These are phyloP conservation scores for Epinephelus malabaricus DNA, from an alignment of 2,797 vertebrate genomes.

Conservation along the genomic window DNA sequence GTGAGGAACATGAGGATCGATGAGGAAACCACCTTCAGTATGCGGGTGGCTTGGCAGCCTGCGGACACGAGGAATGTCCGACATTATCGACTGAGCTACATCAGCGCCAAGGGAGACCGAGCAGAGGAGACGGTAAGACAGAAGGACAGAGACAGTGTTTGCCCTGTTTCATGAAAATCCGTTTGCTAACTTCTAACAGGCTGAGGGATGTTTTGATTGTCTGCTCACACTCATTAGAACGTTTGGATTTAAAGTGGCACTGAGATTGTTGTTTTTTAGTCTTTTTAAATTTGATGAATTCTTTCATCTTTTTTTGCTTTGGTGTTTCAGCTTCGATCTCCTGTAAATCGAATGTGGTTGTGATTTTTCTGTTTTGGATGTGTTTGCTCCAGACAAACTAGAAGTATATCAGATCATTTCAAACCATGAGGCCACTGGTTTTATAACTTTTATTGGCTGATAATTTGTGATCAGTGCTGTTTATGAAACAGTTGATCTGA, in stretches of 20 bases:
- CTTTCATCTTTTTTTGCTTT: neutral
- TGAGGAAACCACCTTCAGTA: constrained; percentile 92
- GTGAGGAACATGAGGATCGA: constrained; percentile 90
- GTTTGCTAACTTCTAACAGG: neutral
- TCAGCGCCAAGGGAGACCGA: constrained; percentile 88
- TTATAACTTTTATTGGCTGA: neutral
- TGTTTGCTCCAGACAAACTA: neutral
- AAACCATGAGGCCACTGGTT: neutral
- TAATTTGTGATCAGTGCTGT: neutral
- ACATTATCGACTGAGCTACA: constrained; percentile 91
- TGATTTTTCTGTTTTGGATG: neutral
- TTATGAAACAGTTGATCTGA: neutral
- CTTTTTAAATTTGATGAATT: neutral
- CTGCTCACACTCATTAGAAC: neutral
- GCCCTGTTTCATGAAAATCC: neutral
- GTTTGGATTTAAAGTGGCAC: neutral
- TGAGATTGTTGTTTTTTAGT: neutral
- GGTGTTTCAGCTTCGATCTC: neutral
- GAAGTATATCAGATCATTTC: neutral
- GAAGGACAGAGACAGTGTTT: neutral
- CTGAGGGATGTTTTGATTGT: neutral
- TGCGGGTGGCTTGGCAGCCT: constrained; percentile 91
- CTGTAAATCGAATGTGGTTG: neutral
- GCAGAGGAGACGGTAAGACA: constrained; percentile 89
- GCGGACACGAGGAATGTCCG: constrained; percentile 83